Evolutionary conservation across 2,113 vertebrate genomes (phyloP), one percentile per base, ranked within the genome.

Genomic region (Willisornis vidua): DNA sequence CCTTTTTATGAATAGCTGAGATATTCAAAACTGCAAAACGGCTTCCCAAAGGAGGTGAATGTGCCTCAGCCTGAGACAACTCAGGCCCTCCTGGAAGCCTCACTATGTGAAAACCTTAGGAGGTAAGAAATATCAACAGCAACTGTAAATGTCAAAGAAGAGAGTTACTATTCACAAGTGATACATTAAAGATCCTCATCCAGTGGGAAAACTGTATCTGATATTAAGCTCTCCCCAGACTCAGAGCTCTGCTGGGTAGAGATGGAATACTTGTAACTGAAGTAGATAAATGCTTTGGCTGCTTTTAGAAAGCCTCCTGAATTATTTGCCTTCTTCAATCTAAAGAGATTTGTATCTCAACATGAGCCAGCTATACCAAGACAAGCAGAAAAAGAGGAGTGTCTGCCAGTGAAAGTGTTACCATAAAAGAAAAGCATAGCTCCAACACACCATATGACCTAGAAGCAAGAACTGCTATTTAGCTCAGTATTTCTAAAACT

Each of bases 1-100:
- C 76, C 87, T 90, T 89, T 89, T 93, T 54, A 81, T 87, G 72
- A 79, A 90, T 76, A 95, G 77, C 84, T 87, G 87, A 95, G 49
- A 62, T 87, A 90, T 71, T 86, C 8, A 43, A 90, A 96, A 82
- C 80, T 63, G 59, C 59, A 92, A 28, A 93, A 82, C 55, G 87
- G 10, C 87, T 74, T 96, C 93, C 92, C 96, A 89, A 52, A 92
- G 94, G 85, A 91, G 84, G 57, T 0, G 1, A 95, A 70, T 7
- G 24, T 7, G 20, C 33, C 54, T 46, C 84, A 95, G 71, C 24
- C 74, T 73, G 46, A 82, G 76, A 41, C 2, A 4, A n/a, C 39
- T 79, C 46, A 85, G 62, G 66, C 67, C 54, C n/a, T 82, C 61
- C 46, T 81, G 61, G 49, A 93, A 95, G 58, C 61, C 19, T 63